Evolutionary conservation across 1,140 invertebrate genomes (phyloP).

Genomic region (Zophobas morio): DNA sequence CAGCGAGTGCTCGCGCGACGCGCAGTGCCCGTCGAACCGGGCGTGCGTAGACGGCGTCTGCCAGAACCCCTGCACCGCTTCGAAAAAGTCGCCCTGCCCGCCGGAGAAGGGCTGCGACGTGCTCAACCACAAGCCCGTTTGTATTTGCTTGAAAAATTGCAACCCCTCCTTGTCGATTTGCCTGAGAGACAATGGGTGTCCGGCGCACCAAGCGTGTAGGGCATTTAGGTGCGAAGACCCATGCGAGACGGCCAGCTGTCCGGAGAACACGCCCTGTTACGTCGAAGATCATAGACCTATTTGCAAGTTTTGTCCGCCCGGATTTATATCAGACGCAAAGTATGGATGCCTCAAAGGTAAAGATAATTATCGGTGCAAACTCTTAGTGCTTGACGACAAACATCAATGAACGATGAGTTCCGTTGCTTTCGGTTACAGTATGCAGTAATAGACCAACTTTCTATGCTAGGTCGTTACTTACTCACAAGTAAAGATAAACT

Average conservation of each 20-base stretch:
- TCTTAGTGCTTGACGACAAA: slow-evolving; percentile 63
- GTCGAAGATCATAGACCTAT: slow-evolving; percentile 93
- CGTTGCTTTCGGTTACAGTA: slow-evolving; percentile 61
- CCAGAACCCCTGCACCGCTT: slow-evolving; percentile 84
- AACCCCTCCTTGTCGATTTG: slow-evolving; percentile 89
- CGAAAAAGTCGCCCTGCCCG: slow-evolving; percentile 76
- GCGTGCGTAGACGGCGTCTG: slow-evolving; percentile 87
- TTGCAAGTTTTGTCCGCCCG: slow-evolving; percentile 94
- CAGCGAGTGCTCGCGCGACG: slow-evolving; percentile 83
- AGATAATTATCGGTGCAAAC: slow-evolving; percentile 64
- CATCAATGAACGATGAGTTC: slow-evolving; percentile 59
- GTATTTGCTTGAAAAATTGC: slow-evolving; percentile 90
- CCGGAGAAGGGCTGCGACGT: slow-evolving; percentile 88
- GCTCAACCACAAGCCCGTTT: slow-evolving; percentile 86
- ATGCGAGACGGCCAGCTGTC: slow-evolving; percentile 84
- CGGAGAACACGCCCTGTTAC: slow-evolving; percentile 87
- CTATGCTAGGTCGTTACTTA: slow-evolving; percentile 56
- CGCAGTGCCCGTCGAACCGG: slow-evolving; percentile 88
- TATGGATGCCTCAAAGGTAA: slow-evolving; percentile 97
- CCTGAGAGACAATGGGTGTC: slow-evolving; percentile 89
- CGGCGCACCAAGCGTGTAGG: slow-evolving; percentile 85
- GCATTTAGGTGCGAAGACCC: slow-evolving; percentile 93
- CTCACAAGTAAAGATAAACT: slow-evolving; percentile 49
- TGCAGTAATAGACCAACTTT: slow-evolving; percentile 57
- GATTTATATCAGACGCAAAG: slow-evolving; percentile 89